Evolutionary conservation across 2,113 vertebrate species (phyloP), one percentile per base, ranked within the genome.

Genomic region (Xyrauchen texanus): DNA sequence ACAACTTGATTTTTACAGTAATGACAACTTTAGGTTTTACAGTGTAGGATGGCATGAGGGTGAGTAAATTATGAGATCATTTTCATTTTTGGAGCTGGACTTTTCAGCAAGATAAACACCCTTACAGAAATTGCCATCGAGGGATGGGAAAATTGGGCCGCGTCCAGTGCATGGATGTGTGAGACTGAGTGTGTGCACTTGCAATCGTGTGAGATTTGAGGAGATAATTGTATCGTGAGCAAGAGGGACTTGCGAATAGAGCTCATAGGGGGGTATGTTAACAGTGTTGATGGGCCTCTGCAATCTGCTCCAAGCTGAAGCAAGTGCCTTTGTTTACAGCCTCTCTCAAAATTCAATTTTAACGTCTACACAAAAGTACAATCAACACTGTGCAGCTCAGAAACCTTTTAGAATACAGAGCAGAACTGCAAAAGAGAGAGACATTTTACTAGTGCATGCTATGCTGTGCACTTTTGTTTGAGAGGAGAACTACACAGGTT

Each of bases 291-390:
- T 69, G 70, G 45, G 45, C 55, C 15, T 53, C 13, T 63, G 58
- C 79, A 81, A 70, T 79, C 61, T 76, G 72, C 71, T 73, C 51
- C 7, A 45, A 76, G 62, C 55, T 79, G 75, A 74, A 34, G 21
- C 21, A 34, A 34, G 21, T 34, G 21, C 21, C 21, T 61, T 81
- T 82, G 84, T 85, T 85, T 85, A 80, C 81, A 85, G 78, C 68
- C 53, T 47, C 63, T 80, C 44, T 68, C 21, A 61, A 63, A 82
- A 80, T 46, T 80, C n/a, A 8, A 44, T 79, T 73, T 82, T 85
- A 70, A 75, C 8, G 74, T 69, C 70, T 65, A 71, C 74, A 82
- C 64, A 80, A 79, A 85, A 87, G 81, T 84, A 73, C 74, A 70
- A 70, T 82, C 12, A 82, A 63, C 79, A 77, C 67, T 64, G 44